A percentile compares a stretch with the other conserved stretches of the same genome.
phyloP scores from a whole-genome alignment of 2,797 vertebrate genomes.

The Columba guinea region DNA sequence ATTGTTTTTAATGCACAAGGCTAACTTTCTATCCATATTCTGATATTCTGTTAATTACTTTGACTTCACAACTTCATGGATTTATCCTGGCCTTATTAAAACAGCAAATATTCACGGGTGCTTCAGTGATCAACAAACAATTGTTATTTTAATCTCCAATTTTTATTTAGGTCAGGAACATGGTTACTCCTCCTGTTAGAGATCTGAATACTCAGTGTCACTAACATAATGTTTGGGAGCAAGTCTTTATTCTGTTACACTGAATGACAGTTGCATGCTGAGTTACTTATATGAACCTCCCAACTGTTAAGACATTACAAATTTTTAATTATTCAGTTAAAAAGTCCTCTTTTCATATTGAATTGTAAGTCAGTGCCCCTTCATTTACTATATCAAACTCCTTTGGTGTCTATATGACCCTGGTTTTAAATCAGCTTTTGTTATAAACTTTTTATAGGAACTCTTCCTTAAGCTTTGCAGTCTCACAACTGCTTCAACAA shows the following conservation, averaged over 20 bases:
- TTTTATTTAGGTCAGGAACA: conserved; percentile 2
- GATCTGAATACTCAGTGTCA: background rate
- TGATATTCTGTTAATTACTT: background rate
- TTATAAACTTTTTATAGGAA: background rate
- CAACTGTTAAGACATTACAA: background rate
- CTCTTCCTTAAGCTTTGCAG: background rate
- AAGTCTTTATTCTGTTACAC: background rate
- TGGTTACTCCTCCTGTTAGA: background rate
- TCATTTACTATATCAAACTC: background rate
- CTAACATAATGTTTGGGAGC: background rate
- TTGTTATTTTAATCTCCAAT: background rate
- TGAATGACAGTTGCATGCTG: background rate
- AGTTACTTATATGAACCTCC: background rate
- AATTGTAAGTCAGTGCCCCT: background rate
- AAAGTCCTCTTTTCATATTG: background rate
- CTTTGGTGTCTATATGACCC: background rate
- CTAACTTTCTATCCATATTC: background rate
- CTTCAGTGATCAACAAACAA: background rate
- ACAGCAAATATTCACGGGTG: background rate
- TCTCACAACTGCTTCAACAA: background rate
- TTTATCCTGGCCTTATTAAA: background rate
- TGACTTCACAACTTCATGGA: background rate
- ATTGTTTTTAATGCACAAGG: background rate
- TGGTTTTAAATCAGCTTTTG: background rate
- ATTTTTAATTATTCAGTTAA: background rate